These are phyloP conservation scores for Agrochola lychnidis DNA, from an alignment of 2,888 invertebrate genomes.

Conservation along the genomic window DNA sequence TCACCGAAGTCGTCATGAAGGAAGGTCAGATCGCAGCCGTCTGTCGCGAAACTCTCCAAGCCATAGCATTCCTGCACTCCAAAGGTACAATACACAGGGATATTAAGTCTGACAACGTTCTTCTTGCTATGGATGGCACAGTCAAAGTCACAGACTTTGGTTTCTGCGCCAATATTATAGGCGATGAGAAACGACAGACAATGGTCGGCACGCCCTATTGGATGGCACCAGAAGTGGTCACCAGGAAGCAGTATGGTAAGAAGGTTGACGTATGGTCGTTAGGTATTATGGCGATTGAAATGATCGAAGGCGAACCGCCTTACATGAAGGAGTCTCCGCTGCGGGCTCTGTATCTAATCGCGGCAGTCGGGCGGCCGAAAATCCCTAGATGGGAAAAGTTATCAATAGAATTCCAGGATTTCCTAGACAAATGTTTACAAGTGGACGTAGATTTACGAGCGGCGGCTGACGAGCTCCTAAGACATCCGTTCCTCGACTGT, in stretches of 20 bases:
- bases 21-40: slow-evolving; percentile 99
- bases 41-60: slow-evolving; percentile 95
- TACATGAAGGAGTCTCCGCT: slow-evolving; percentile 98
- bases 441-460: slow-evolving; percentile 95
- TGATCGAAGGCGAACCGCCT: slow-evolving; percentile 98
- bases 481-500: slow-evolving; percentile 94
- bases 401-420: slow-evolving; percentile 94
- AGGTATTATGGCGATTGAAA: slow-evolving; percentile 99
- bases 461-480: slow-evolving; percentile 94
- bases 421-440: slow-evolving; percentile 96
- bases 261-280: slow-evolving; percentile 98
- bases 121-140: slow-evolving; percentile 97
- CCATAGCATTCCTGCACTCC: slow-evolving; percentile 96
- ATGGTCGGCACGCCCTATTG: slow-evolving; percentile 99
- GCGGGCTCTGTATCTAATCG: slow-evolving; percentile 97
- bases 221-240: slow-evolving; percentile 99
- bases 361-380: slow-evolving; percentile 98
- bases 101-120: slow-evolving; percentile 99
- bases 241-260: slow-evolving; percentile 97
- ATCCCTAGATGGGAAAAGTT: slow-evolving; percentile 95
- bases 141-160: slow-evolving; percentile 99
- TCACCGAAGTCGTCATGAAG: slow-evolving; percentile 99
- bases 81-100: slow-evolving; percentile 98
- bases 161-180: slow-evolving; percentile 98
- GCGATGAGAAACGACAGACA: slow-evolving; percentile 98